Percentiles rank a stretch among this genome's conserved stretches.
phyloP scores from a whole-genome alignment of 2,888 invertebrate species.

The Xestia c-nigrum region DNA sequence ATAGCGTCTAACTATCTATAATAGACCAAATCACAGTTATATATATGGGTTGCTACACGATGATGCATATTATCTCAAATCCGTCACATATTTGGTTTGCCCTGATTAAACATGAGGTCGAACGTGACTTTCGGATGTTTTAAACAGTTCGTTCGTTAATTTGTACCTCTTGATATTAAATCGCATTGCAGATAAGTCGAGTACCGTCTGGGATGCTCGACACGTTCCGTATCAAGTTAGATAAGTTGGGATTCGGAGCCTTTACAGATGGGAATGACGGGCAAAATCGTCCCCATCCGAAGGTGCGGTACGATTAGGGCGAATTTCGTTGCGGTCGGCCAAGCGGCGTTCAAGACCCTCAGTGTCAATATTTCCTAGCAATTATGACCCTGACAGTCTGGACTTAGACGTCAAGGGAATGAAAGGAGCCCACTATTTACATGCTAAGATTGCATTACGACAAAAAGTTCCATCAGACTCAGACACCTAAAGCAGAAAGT shows the following conservation, averaged over 20 bases:
- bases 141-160: slow-evolving; percentile 26
- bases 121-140: slow-evolving; percentile 56
- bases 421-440: background rate
- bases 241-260: slow-evolving; percentile 20
- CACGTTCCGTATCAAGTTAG: slow-evolving; percentile 32
- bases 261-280: slow-evolving; percentile 1
- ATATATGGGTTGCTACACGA: background rate
- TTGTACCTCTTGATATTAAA: slow-evolving; percentile 33
- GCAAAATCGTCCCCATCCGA: background rate
- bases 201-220: slow-evolving; percentile 22
- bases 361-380: background rate
- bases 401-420: background rate
- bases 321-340: background rate
- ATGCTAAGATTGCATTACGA: background rate
- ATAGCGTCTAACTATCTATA: too few relatives aligned
- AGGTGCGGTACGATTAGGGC: background rate
- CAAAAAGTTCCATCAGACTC: background rate
- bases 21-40: background rate
- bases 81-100: slow-evolving; percentile 55
- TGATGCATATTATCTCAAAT: slow-evolving; percentile 42
- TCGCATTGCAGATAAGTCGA: slow-evolving; percentile 43
- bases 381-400: background rate
- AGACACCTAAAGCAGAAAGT: background rate
- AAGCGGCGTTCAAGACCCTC: background rate
- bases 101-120: slow-evolving; percentile 39